phyloP scores from a whole-genome alignment of 2,113 vertebrate genomes.

The Rynchops niger region DNA sequence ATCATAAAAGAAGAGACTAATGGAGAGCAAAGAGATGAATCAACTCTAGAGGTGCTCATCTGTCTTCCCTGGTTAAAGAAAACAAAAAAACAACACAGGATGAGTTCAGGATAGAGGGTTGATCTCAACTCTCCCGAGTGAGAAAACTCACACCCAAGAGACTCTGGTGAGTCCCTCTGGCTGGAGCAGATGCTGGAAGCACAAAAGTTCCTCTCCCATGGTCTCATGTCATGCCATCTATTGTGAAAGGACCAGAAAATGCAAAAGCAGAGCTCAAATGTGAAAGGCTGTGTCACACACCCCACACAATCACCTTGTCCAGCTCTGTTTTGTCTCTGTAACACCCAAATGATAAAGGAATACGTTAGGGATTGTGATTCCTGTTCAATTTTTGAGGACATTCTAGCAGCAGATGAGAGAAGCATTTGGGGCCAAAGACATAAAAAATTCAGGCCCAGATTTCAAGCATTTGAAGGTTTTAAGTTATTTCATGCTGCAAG shows the following conservation, averaged over 20 bases:
- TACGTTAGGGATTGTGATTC: neutral
- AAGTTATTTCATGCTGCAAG: neutral
- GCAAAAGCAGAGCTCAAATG: neutral
- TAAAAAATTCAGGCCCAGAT: neutral
- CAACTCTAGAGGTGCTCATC: neutral
- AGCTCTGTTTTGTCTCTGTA: neutral
- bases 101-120: neutral
- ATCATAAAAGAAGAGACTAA: neutral
- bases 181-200: neutral
- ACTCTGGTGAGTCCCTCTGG: neutral
- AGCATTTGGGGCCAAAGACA: neutral
- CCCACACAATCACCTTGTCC: neutral
- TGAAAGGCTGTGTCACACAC: neutral
- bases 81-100: neutral
- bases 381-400: neutral
- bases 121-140: neutral
- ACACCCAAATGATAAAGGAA: neutral
- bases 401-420: neutral
- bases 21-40: neutral
- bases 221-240: neutral
- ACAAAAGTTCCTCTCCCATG: neutral
- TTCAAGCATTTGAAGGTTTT: neutral
- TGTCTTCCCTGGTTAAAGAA: neutral
- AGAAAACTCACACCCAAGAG: neutral
- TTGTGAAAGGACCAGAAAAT: neutral